Conservation (phyloP, 2,113 vertebrate species). For the Geococcyx californianus region DNA sequence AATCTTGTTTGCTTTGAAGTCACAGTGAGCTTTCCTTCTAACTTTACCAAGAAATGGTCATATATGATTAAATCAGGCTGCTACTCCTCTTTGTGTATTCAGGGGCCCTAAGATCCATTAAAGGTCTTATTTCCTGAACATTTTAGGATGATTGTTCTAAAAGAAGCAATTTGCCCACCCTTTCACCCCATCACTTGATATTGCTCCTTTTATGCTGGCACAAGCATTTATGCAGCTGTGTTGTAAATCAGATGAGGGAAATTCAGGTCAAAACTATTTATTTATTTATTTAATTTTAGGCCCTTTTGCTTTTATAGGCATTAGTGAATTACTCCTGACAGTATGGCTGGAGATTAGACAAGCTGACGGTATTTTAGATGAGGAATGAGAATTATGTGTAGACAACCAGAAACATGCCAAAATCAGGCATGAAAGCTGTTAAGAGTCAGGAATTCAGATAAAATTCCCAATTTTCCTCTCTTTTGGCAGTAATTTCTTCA, state of each 20-base stretch:
- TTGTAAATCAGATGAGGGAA: not conserved
- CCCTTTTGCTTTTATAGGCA: not conserved
- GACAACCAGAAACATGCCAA: not conserved
- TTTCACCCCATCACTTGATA: not conserved
- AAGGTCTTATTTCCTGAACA: not conserved
- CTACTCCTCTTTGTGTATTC: not conserved
- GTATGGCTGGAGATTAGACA: not conserved
- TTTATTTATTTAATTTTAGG: not conserved
- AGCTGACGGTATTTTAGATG: not conserved
- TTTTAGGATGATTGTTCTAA: not conserved
- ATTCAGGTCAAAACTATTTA: not conserved
- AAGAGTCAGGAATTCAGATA: not conserved
- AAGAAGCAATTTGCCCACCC: not conserved
- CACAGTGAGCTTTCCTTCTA: not conserved
- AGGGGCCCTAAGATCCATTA: not conserved
- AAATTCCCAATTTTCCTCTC: not conserved
- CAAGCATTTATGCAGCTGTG: not conserved
- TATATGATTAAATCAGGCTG: not conserved
- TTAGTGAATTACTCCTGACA: not conserved
- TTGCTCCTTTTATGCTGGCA: not conserved
- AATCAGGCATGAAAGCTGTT: not conserved
- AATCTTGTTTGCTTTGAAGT: not conserved
- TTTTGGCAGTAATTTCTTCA: not conserved
- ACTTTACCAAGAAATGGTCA: not conserved
- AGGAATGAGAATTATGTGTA: not conserved